Evolutionary conservation across 2,113 vertebrate genomes (phyloP).

Genomic region (Brachyistius frenatus): DNA sequence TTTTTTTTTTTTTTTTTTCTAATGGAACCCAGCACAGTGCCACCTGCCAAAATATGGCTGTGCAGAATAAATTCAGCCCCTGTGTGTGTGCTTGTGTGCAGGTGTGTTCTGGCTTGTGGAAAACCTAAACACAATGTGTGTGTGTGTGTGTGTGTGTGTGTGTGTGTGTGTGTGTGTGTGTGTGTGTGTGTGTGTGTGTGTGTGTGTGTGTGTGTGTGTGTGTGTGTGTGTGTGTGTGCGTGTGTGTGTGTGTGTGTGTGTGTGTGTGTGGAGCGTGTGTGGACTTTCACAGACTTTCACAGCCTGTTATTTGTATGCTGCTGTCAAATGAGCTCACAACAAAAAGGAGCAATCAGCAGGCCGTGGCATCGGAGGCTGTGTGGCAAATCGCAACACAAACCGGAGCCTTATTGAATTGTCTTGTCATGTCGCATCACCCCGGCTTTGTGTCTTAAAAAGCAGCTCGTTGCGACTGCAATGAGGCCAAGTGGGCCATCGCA

Average conservation of each 20-base stretch:
- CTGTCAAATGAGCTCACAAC: conserved; percentile 53
- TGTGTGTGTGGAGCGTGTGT: too few species aligned
- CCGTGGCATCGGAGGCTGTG: conserved; percentile 41
- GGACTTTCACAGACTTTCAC: too few species aligned
- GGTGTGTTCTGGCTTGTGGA: conserved; percentile 34
- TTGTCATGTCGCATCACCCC: conserved; percentile 5
- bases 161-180: too few species aligned
- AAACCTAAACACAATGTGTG: conserved; percentile 27
- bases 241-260: too few species aligned
- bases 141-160: background rate
- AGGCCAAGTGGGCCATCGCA: conserved; percentile 53
- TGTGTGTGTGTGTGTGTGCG: too few species aligned
- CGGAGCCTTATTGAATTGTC: conserved; percentile 46
- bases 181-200: too few species aligned
- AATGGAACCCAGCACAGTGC: conserved; percentile 64
- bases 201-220: too few species aligned
- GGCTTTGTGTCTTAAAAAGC: conserved; percentile 40
- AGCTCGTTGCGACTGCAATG: conserved; percentile 14
- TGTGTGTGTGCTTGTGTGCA: conserved; percentile 21
- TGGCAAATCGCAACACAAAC: conserved; percentile 50
- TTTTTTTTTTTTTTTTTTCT: conserved; percentile 27
- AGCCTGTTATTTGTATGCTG: conserved; percentile 50
- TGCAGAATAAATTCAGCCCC: conserved; percentile 52
- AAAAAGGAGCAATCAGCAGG: conserved; percentile 41
- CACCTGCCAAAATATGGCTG: conserved; percentile 73